Base-by-base conservation (phyloP, 1,140 invertebrate species). In the Leptinotarsa undecemlineata region DNA sequence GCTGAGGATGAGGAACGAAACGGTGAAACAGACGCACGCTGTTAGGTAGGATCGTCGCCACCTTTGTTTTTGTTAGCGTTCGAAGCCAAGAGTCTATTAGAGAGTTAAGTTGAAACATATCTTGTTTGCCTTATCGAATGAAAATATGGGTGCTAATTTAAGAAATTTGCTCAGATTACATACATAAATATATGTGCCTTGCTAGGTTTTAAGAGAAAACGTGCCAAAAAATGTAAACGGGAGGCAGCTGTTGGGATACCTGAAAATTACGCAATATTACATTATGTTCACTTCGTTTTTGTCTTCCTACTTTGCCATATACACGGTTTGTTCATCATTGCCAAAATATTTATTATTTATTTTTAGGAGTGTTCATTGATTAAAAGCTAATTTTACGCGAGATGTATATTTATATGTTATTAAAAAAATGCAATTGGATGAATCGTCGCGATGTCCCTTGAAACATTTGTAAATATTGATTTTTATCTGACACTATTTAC, bases 1-100 rank as follows among this genome's bases (percentile, higher is more conserved):
- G 48, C 81, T 90, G 0, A 78, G 87, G 3, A 74, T 81, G 60
- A 72, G 77, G 17, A 82, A 80, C 57, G 80, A 82, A 76, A 71
- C 71, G 11, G 69, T 80, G n/a, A 81, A 83, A 75, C 76, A 81
- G 17, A 78, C 73, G 68, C 79, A 79, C 51, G 72, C 76, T 15
- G 80, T 81, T 33, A 81, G 80, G 78, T 79, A 76, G 71, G 70
- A 57, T 62, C 19, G 23, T 42, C 17, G 26, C 21, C 8, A 20
- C 15, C 47, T 68, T 68, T 42, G n/a, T 42, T 15, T 57, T 19
- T 57, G 51, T 57, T 57, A n/a, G 8, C 42, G 8, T 42, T 67
- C 21, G 4, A 67, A 72, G 71, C 71, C 62, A 48, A 48, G 71
- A 72, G 71, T 72, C 71, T 72, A 72, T 64, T 72, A 72, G 61